phyloP scores from a whole-genome alignment of 30 jellyfish, hydroid and myxozoan genomes.

The Aurelia sp. region DNA sequence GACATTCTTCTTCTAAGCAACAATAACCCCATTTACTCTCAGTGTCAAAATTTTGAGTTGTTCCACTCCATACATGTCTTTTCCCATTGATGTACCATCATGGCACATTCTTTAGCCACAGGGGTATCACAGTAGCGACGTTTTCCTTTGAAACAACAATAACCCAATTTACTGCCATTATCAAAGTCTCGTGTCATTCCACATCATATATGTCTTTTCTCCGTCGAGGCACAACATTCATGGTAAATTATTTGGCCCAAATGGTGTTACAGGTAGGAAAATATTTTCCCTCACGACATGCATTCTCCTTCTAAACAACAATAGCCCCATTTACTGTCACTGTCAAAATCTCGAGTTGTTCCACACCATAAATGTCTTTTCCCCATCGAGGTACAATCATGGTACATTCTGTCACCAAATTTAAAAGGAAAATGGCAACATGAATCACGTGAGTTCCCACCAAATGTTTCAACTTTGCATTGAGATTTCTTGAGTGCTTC shows the following conservation, averaged over 20 bases:
- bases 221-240: conserved; percentile 57
- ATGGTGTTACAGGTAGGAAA: conserved; percentile 52
- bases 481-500: background rate
- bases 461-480: conserved; percentile 71
- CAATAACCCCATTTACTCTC: conserved; percentile 50
- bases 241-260: conserved; percentile 19
- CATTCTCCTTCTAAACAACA: conserved; percentile 77
- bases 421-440: conserved; percentile 82
- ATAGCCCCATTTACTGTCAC: conserved; percentile 73
- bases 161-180: conserved; percentile 67
- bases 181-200: conserved; percentile 69
- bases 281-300: background rate
- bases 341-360: conserved; percentile 69
- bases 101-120: conserved; percentile 8
- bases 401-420: conserved; percentile 46
- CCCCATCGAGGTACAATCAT: conserved; percentile 58
- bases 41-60: conserved; percentile 61
- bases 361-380: conserved; percentile 77
- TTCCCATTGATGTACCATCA: conserved; percentile 42
- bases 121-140: background rate
- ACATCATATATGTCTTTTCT: conserved; percentile 65
- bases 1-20: conserved; percentile 66
- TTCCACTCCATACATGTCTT: conserved; percentile 72
- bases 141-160: conserved; percentile 70
- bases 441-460: conserved; percentile 61